Percentiles rank a stretch among this genome's conserved stretches.
Conservation (phyloP, 2,888 invertebrate genomes). For the Ditula angustiorana region DNA sequence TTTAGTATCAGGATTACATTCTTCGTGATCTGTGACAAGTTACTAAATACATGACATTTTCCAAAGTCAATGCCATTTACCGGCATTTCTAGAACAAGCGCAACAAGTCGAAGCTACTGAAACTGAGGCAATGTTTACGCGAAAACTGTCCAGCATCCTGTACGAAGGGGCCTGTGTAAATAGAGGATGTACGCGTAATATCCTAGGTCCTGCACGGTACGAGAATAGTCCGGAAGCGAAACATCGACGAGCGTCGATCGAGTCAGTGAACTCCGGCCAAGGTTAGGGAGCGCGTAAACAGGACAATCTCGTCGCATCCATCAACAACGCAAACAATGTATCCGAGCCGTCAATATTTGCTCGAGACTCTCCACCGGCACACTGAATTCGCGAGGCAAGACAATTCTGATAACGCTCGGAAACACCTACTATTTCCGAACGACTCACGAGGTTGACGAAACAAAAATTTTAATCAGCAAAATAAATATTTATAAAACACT, state of each 20-base stretch:
- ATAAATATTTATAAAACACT: slow-evolving; percentile 31
- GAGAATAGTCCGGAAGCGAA: slow-evolving; percentile 74
- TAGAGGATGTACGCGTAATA: slow-evolving; percentile 62
- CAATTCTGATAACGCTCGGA: slow-evolving; percentile 28
- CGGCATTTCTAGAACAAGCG: too few species aligned
- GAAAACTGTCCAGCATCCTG: slow-evolving; percentile 18
- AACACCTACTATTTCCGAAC: slow-evolving; percentile 14
- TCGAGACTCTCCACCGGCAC: slow-evolving; percentile 38
- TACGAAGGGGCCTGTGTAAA: slow-evolving; percentile 34
- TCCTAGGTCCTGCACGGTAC: slow-evolving; percentile 66
- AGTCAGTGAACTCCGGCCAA: slow-evolving; percentile 76
- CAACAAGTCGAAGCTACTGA: background rate
- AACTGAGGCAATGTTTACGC: background rate
- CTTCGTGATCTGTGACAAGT: slow-evolving; percentile 31
- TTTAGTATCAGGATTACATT: background rate
- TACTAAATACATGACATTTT: too few species aligned
- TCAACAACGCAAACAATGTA: slow-evolving; percentile 73
- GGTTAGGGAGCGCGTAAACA: slow-evolving; percentile 73
- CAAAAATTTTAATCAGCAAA: background rate
- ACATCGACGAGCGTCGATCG: slow-evolving; percentile 65
- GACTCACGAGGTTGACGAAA: background rate
- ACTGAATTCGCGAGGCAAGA: slow-evolving; percentile 39
- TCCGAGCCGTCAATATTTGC: slow-evolving; percentile 70
- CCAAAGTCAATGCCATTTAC: too few species aligned
- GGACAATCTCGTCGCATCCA: slow-evolving; percentile 63